Percentiles rank a stretch among this genome's conserved stretches.
These are phyloP conservation scores for Channa maculata DNA, from an alignment of 2,113 vertebrate genomes.

Conservation along the genomic window DNA sequence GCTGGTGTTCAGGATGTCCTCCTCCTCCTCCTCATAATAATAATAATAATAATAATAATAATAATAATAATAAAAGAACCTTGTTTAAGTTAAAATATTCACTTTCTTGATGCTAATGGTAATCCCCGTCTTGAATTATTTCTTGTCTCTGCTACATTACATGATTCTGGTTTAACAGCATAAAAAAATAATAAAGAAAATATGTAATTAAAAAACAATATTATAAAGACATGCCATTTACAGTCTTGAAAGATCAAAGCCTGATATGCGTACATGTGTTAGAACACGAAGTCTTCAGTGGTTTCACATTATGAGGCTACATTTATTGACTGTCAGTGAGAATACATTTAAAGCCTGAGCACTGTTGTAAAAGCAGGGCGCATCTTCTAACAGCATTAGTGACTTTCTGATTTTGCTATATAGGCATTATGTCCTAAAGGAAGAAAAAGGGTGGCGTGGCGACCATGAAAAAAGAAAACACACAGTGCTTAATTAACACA, in stretches of 20 bases:
- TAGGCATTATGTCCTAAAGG: not conserved
- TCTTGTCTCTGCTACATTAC: not conserved
- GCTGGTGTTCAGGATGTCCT: no score
- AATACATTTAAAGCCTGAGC: constrained; percentile 23
- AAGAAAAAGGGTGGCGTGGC: not conserved
- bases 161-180: not conserved
- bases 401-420: not conserved
- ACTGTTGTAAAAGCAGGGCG: not conserved
- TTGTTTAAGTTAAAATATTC: no score
- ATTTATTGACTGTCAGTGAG: constrained; percentile 1
- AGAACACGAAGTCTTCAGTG: constrained; percentile 6
- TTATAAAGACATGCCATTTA: constrained; percentile 3
- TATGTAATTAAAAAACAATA: constrained; percentile 10
- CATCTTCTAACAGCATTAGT: not conserved
- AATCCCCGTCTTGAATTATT: not conserved
- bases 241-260: constrained; percentile 28
- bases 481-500: not conserved
- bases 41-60: no score
- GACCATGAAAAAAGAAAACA: not conserved
- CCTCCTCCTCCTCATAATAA: no score
- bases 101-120: not conserved
- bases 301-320: not conserved
- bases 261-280: not conserved
- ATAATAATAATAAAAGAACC: no score
- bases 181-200: not conserved